Base-by-base conservation (phyloP, 2,888 invertebrate genomes). In the Dynastes grantii region DNA sequence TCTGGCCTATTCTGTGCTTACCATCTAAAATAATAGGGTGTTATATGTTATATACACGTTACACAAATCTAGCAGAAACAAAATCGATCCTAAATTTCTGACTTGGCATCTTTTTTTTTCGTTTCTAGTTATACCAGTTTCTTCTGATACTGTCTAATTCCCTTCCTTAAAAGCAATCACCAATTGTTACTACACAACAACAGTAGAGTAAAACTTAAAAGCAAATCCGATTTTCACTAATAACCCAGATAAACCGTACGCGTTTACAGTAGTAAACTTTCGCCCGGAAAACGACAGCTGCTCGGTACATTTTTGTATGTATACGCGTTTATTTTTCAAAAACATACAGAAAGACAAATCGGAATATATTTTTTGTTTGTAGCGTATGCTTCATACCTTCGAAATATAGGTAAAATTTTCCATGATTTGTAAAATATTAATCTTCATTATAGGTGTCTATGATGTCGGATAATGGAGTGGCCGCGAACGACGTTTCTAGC, bases 401-500 rank as follows among this genome's bases (percentile, higher is more conserved):
- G n/a, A 45, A 45, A 45, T 45, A 45, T 45, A 8, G 8, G 45
- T 45, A 45, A 45, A 45, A 45, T 45, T 45, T 11, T 45, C 11
- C 45, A 45, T 11, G 8, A 45, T 11, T 11, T 45, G 2, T 45
- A 45, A 45, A 45, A 45, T 45, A 5, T 16, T 9, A 49, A 13
- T 49, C 16, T 27, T 67, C 27, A 16, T 40, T 51, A 13, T 89
- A 94, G 94, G 93, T 93, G 87, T 93, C 93, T 86, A 93, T 94
- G 93, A 94, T 94, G 93, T 92, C 93, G 79, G 92, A 91, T 83
- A 86, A 87, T 70, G 87, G 87, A 67, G 86, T 86, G 55, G 55
- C 55, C 16, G 87, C 88, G 45, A 81, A 83, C 64, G 85, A 85
- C 67, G 87, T 82, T 13, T 81, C 84, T 40, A 82, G 83, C 64